Conservation (phyloP, 2,797 vertebrate genomes). For the Cuniculus paca region DNA sequence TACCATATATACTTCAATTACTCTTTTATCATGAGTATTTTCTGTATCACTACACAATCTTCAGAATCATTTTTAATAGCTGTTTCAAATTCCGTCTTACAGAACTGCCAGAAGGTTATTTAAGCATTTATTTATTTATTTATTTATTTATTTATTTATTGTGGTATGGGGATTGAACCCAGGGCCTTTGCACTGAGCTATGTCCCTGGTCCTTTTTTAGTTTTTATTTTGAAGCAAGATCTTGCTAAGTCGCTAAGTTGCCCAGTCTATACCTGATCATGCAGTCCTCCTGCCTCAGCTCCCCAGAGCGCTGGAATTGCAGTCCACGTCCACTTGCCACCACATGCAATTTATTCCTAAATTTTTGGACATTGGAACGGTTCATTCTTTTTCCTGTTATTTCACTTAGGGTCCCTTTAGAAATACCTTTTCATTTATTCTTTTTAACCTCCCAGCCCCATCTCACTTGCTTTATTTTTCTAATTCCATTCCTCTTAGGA, state of each 20-base stretch:
- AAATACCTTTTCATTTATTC: not conserved
- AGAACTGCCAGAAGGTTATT: not conserved
- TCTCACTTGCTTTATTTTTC: slow-evolving; percentile 26
- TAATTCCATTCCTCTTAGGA: slow-evolving; percentile 29
- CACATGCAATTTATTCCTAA: not conserved
- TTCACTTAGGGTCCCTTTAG: not conserved
- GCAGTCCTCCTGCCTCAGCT: not conserved
- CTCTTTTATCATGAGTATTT: slow-evolving; percentile 2
- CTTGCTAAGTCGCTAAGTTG: not conserved
- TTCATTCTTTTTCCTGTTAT: not conserved
- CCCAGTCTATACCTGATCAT: not conserved
- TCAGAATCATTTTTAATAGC: not conserved
- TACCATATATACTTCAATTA: not conserved
- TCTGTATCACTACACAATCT: not conserved
- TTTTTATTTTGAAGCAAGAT: not conserved
- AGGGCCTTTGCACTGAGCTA: not conserved
- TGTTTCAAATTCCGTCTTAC: not conserved
- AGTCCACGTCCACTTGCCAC: not conserved
- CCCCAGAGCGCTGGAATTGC: not conserved
- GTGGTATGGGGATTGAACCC: not conserved
- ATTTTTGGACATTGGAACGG: not conserved
- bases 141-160: not conserved
- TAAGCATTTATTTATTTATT: not conserved
- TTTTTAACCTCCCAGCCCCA: not conserved
- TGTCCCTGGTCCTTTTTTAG: not conserved